Percentiles rank a stretch among this genome's conserved stretches.
Evolutionary conservation across 1,140 invertebrate species (phyloP).

Genomic region (Hyles euphorbiae): DNA sequence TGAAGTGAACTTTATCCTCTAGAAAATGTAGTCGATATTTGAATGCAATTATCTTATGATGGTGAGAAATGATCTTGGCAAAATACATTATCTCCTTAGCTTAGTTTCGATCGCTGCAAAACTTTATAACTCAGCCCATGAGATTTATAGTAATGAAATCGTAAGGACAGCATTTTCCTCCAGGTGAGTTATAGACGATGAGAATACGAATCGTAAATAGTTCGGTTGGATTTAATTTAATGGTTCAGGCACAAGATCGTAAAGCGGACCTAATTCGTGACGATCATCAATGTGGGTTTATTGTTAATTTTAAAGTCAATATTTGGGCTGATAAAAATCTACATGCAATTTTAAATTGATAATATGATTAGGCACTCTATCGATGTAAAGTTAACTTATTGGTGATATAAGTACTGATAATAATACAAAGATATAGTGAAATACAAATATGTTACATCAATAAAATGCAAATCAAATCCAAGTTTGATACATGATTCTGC

Average conservation of each 20-base stretch:
- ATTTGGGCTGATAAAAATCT: no score
- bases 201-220: constrained; percentile 50
- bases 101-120: constrained; percentile 51
- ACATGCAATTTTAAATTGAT: no score
- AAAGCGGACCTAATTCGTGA: constrained; percentile 11
- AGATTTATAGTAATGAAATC: constrained; percentile 70
- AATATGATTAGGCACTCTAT: no score
- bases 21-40: constrained; percentile 20
- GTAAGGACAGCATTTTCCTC: constrained; percentile 55
- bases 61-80: constrained; percentile 52
- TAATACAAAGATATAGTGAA: no score
- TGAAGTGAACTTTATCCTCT: constrained; percentile 15
- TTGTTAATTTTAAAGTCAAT: no score
- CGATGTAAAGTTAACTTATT: no score
- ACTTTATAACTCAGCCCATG: constrained; percentile 51
- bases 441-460: no score
- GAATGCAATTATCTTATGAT: constrained; percentile 19
- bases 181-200: constrained; percentile 47
- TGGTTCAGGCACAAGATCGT: constrained; percentile 23
- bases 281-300: no score
- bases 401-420: no score
- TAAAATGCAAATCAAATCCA: no score
- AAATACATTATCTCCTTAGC: constrained; percentile 58
- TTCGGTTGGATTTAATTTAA: constrained; percentile 44
- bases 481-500: no score